These are phyloP conservation scores for Lobophora halterata DNA, from an alignment of 2,888 invertebrate species.

Conservation along the genomic window DNA sequence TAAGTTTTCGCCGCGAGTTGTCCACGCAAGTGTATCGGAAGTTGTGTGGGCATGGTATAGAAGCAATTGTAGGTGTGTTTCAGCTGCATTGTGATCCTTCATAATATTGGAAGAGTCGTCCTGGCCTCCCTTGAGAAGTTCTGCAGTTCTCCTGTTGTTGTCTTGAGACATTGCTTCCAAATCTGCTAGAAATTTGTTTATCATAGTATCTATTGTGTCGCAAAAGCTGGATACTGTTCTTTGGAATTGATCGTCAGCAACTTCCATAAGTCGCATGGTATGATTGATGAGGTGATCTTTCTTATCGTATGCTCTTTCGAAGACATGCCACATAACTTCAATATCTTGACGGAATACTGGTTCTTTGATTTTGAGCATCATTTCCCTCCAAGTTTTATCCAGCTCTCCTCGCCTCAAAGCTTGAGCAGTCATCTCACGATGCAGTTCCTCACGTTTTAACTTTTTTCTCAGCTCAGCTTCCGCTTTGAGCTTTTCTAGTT, in stretches of 20 bases:
- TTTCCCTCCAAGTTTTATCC: constrained; percentile 59
- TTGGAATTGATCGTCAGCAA: constrained; percentile 83
- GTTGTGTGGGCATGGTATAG: constrained; percentile 59
- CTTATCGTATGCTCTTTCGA: constrained; percentile 78
- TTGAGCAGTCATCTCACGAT: constrained; percentile 60
- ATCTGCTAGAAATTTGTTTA: constrained; percentile 68
- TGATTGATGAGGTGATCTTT: constrained; percentile 82
- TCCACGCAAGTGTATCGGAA: constrained; percentile 60
- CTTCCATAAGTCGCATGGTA: constrained; percentile 79
- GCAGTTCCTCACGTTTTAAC: constrained; percentile 55
- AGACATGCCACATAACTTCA: constrained; percentile 65
- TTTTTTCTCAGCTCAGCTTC: constrained; percentile 49
- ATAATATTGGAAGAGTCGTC: constrained; percentile 44
- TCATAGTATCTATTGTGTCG: constrained; percentile 81
- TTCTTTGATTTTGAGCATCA: constrained; percentile 68
- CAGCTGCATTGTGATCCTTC: constrained; percentile 57
- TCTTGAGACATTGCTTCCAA: constrained; percentile 55
- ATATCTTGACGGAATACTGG: constrained; percentile 63
- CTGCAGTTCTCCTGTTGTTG: constrained; percentile 50
- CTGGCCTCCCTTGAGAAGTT: constrained; percentile 49
- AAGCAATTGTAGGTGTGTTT: constrained; percentile 65
- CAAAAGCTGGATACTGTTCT: constrained; percentile 83
- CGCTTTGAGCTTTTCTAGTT: constrained; percentile 49
- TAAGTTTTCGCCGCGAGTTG: constrained; percentile 62
- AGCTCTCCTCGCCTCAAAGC: constrained; percentile 47